These are phyloP conservation scores for Sarcophaga bullata DNA, from an alignment of 1,140 invertebrate species.

Conservation along the genomic window DNA sequence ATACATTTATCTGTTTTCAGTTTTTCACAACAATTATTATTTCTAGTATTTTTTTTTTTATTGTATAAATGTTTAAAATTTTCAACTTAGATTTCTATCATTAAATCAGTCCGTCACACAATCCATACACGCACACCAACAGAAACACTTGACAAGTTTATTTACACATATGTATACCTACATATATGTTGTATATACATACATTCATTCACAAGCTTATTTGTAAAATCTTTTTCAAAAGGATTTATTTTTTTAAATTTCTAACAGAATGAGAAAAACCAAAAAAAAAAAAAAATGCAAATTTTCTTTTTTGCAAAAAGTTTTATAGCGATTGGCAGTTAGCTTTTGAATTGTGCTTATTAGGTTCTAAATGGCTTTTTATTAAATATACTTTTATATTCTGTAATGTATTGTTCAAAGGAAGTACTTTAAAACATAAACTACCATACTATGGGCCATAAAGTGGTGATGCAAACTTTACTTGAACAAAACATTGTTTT, in stretches of 20 bases:
- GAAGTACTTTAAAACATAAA: neutral
- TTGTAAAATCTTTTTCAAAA: slow-evolving; percentile 2
- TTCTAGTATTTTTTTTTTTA: neutral
- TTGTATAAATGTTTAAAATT: neutral
- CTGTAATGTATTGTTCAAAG: neutral
- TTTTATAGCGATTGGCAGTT: slow-evolving; percentile 11
- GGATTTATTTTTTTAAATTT: neutral
- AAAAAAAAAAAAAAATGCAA: neutral
- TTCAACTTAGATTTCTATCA: no score
- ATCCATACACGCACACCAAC: neutral
- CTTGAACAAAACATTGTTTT: no score
- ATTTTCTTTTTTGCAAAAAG: slow-evolving; percentile 4
- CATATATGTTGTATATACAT: neutral
- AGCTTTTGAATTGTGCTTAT: slow-evolving; percentile 9
- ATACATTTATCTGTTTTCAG: neutral
- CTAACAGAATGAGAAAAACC: neutral
- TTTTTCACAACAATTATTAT: neutral
- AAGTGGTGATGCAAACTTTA: no score
- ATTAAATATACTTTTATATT: neutral
- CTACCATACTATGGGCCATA: no score
- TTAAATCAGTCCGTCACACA: neutral
- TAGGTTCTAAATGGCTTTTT: slow-evolving; percentile 7
- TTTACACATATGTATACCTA: no score
- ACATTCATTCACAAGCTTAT: neutral
- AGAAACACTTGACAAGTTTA: neutral